Conservation (phyloP, 2,113 vertebrate genomes). For the Leucopsar rothschildi region DNA sequence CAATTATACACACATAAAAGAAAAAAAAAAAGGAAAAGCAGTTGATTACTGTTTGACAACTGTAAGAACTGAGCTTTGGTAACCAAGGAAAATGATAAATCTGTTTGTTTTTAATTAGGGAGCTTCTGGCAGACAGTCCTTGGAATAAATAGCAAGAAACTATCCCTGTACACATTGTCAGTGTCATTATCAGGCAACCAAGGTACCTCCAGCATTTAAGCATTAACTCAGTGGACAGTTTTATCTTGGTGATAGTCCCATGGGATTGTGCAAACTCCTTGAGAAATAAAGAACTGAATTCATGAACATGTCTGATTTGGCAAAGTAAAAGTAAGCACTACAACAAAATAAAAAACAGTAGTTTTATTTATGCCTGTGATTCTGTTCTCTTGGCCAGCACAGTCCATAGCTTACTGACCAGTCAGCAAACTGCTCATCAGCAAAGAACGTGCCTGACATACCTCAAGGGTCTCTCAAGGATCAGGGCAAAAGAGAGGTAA, state of each 20-base stretch:
- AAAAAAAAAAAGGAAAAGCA: not conserved
- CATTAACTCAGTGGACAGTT: not conserved
- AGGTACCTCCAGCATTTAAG: conserved; percentile 44
- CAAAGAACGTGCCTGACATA: not conserved
- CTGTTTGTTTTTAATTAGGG: conserved; percentile 74
- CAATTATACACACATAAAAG: not conserved
- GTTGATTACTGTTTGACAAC: not conserved
- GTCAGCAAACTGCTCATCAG: not conserved
- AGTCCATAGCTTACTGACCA: not conserved
- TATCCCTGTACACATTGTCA: conserved; percentile 10
- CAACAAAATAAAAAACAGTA: not conserved
- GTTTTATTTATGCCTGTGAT: not conserved
- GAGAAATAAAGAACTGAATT: not conserved
- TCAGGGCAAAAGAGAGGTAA: not conserved
- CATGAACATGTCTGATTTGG: not conserved
- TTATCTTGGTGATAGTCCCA: not conserved
- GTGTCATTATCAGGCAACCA: not conserved
- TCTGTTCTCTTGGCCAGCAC: not conserved
- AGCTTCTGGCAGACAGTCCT: conserved; percentile 26
- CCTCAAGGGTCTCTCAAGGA: not conserved
- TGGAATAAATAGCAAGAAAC: not conserved
- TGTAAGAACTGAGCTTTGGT: not conserved
- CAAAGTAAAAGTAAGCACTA: not conserved
- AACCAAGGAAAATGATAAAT: not conserved
- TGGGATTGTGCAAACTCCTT: not conserved